phyloP scores from a whole-genome alignment of 1,140 invertebrate species.

The Procambarus clarkii region DNA sequence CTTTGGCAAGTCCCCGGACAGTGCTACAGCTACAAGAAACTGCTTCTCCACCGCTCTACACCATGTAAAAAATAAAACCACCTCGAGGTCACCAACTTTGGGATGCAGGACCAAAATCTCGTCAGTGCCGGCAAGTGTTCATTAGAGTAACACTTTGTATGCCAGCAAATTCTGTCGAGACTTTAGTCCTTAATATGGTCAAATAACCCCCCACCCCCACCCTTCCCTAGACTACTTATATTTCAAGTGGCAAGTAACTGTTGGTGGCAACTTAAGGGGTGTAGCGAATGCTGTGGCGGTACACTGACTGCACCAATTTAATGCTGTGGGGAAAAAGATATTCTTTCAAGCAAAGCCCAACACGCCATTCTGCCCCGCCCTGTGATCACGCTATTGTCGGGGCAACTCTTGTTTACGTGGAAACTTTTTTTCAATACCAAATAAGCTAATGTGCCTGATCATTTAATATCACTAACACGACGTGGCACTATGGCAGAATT shows the following conservation, averaged over 20 bases:
- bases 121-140: slow-evolving; percentile 3
- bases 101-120: slow-evolving; percentile 23
- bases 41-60: slow-evolving; percentile 15
- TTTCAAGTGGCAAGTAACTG: not conserved
- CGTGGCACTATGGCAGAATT: not conserved
- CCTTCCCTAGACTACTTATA: not conserved
- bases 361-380: not conserved
- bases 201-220: not conserved
- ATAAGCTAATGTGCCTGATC: not conserved
- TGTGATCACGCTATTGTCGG: not conserved
- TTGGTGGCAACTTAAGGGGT: too few relatives aligned
- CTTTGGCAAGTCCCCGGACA: not conserved
- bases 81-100: not conserved
- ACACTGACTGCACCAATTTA: not conserved
- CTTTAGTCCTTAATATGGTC: not conserved
- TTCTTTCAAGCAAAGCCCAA: not conserved
- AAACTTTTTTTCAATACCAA: not conserved
- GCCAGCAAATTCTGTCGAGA: not conserved
- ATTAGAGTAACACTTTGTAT: not conserved
- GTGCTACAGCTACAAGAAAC: not conserved
- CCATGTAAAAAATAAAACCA: slow-evolving; percentile 3
- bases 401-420: not conserved
- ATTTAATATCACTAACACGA: not conserved
- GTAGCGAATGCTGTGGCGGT: not conserved
- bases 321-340: not conserved